Conservation (phyloP, 2,888 invertebrate species). For the Limnephilus marmoratus region DNA sequence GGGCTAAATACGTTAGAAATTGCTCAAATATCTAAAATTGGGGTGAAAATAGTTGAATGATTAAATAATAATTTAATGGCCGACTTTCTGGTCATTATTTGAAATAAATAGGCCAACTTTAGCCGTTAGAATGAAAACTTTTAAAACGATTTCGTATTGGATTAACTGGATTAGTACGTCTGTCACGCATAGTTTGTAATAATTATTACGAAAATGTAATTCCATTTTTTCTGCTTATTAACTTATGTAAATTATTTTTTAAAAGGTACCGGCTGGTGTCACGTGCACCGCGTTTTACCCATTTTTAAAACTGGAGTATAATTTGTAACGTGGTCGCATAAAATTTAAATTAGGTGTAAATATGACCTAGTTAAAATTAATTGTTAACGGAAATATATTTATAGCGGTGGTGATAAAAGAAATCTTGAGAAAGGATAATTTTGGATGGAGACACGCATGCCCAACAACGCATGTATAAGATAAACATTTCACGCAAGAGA, state of each 20-base stretch:
- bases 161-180: background rate
- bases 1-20: background rate
- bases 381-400: background rate
- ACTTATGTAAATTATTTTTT: background rate
- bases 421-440: background rate
- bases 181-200: background rate
- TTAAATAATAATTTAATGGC: background rate
- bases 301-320: background rate
- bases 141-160: background rate
- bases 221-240: background rate
- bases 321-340: background rate
- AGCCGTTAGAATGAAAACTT: background rate
- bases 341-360: background rate
- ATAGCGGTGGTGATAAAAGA: background rate
- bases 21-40: background rate
- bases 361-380: background rate
- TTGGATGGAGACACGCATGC: too few species aligned
- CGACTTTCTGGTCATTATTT: background rate
- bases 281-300: background rate
- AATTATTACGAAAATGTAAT: background rate
- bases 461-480: too few species aligned
- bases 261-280: background rate
- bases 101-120: background rate
- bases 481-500: too few species aligned
- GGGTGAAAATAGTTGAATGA: background rate